Evolutionary conservation across 2,888 invertebrate genomes (phyloP), one percentile per base, ranked within the genome.

Genomic region (Drosophila stalkeri): DNA sequence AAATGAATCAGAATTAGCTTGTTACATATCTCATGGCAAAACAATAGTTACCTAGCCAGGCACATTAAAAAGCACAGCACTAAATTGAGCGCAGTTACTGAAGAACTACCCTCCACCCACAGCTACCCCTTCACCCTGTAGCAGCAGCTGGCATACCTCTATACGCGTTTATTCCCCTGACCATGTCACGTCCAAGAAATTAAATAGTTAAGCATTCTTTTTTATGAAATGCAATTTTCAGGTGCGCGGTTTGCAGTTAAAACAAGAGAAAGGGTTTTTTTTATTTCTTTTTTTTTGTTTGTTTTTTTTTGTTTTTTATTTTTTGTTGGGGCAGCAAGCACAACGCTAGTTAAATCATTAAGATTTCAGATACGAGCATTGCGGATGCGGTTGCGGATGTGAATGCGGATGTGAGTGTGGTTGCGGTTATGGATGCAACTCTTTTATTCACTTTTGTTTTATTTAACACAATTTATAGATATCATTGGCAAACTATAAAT

Each of bases 151-250:
- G 3, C 16, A 7, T 7, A n/a, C 20, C 46, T 20, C 8, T 18
- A 37, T 16, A 16, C 47, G 35, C 41, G 41, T 11, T 12, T 47
- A 46, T 59, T 70, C 41, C 27, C 59, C 43, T 27, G 54, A 43
- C 64, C 81, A 72, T 76, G 77, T 77, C 86, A 86, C 87, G 86
- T 80, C 72, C 68, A 72, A 71, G 81, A 72, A 86, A 86, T 86
- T 89, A 89, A 85, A 75, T 68, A 72, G 82, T 79, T 80, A 81
- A 81, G 72, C 66, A 43, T 60, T 73, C 56, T 64, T 72, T 82
- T 69, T 72, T 76, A 31, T 54, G 54, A 39, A 64, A 81, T 73
- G 79, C 76, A 73, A 71, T 75, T 81, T 75, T 66, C 71, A 61
- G 74, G 71, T 67, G 52, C 23, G 61, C 23, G 64, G 41, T 61